phyloP scores from a whole-genome alignment of 2,797 vertebrate species.

The Esox lucius region DNA sequence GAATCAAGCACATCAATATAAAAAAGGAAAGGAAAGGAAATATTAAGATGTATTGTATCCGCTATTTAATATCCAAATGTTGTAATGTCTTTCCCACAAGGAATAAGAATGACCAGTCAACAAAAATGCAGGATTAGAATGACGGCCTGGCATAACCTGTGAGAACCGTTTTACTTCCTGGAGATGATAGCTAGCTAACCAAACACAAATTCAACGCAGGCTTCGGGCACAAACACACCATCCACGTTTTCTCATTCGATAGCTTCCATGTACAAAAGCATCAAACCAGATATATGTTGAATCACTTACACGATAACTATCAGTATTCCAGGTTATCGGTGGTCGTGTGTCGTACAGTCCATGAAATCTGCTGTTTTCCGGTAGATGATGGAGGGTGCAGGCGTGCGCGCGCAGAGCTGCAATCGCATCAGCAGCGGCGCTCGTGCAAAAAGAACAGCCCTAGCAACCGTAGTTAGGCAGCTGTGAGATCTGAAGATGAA shows the following conservation, averaged over 20 bases:
- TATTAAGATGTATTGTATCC: neutral
- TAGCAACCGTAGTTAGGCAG: neutral
- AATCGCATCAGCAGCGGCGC: slow-evolving; percentile 41
- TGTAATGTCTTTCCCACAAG: neutral
- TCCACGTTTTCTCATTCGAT: slow-evolving; percentile 12
- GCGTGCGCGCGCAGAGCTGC: slow-evolving; percentile 65
- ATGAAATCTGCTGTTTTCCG: slow-evolving; percentile 65
- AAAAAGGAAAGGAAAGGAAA: slow-evolving; percentile 39
- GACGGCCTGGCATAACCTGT: slow-evolving; percentile 58
- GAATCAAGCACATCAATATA: slow-evolving; percentile 23
- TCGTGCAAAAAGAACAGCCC: neutral
- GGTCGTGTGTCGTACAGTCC: slow-evolving; percentile 51
- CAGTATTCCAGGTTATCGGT: slow-evolving; percentile 43
- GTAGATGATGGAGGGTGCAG: slow-evolving; percentile 48
- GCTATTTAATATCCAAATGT: neutral
- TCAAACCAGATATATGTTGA: slow-evolving; percentile 24
- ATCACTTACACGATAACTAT: slow-evolving; percentile 65
- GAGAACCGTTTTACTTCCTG: slow-evolving; percentile 67
- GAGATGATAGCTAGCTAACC: slow-evolving; percentile 52
- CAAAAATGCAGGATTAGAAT: slow-evolving; percentile 6
- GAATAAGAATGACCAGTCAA: neutral
- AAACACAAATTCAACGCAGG: slow-evolving; percentile 18
- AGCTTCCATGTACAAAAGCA: neutral
- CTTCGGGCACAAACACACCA: slow-evolving; percentile 21
- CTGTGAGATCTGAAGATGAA: too few species aligned